A percentile compares a stretch with the other conserved stretches of the same genome.
Evolutionary conservation across 2,113 vertebrate genomes (phyloP).

Genomic region (Rhagologus leucostigma): DNA sequence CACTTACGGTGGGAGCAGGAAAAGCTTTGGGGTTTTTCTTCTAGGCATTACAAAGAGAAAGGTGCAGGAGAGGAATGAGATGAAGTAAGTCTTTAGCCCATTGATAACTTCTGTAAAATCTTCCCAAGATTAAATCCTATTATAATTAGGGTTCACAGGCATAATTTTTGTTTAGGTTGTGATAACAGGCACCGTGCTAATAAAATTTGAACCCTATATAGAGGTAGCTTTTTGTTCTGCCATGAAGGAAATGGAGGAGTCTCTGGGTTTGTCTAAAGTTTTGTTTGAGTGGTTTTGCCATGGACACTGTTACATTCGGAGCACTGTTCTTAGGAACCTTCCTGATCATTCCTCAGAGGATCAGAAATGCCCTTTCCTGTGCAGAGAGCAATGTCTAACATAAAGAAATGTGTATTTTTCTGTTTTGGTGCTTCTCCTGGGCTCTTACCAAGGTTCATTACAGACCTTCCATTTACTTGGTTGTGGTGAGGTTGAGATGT

Average conservation of each 20-base stretch:
- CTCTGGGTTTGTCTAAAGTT: background rate
- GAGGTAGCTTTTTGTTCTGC: background rate
- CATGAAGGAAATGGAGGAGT: background rate
- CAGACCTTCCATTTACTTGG: background rate
- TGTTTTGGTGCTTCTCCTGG: background rate
- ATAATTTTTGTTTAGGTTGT: background rate
- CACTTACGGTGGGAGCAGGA: background rate
- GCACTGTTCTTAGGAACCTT: background rate
- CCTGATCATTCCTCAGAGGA: background rate
- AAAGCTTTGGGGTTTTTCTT: background rate
- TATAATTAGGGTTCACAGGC: background rate
- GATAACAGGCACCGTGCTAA: background rate
- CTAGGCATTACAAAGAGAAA: background rate
- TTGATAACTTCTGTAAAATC: background rate
- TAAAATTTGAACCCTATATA: background rate
- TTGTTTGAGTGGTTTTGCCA: background rate
- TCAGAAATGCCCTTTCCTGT: background rate
- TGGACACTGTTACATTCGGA: background rate
- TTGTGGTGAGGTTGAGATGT: slow-evolving; percentile 3
- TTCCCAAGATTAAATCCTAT: background rate
- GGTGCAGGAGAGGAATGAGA: background rate
- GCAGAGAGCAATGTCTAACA: background rate
- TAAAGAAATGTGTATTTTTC: background rate
- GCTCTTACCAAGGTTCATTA: background rate
- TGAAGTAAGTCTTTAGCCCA: background rate